A percentile compares a stretch with the other conserved stretches of the same genome.
Conservation (phyloP, 92 coral and sea anemone genomes). For the Micromussa lordhowensis region DNA sequence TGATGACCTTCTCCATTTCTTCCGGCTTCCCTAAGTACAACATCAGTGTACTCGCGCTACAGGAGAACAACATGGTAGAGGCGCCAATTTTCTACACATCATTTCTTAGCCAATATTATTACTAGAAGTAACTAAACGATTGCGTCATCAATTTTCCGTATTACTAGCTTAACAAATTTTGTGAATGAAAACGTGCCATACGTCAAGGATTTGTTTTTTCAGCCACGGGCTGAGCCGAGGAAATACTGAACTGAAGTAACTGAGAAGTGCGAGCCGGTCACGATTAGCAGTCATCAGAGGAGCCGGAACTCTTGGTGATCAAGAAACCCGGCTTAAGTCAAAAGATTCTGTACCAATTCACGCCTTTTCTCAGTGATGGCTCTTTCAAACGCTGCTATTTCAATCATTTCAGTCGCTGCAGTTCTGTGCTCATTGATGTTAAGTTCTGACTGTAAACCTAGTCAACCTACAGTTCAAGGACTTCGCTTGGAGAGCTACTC, state of each 20-base stretch:
- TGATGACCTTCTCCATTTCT: no score
- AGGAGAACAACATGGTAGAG: no score
- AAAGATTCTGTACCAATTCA: background rate
- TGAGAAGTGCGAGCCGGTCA: no score
- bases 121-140: background rate
- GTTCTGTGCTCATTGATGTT: background rate
- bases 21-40: no score
- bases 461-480: conserved; percentile 1
- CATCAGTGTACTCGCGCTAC: no score
- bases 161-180: background rate
- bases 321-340: background rate
- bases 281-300: background rate
- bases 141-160: background rate
- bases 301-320: background rate
- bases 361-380: background rate
- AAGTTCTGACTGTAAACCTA: background rate
- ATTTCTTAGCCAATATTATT: no score
- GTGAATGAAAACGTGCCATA: background rate
- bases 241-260: background rate
- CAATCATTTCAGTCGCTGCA: background rate
- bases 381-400: background rate
- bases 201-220: background rate
- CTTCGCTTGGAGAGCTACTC: conserved; percentile 5
- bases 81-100: no score
- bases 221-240: background rate